Base-by-base conservation (phyloP, 1,140 invertebrate genomes). In the Monomorium pharaonis region DNA sequence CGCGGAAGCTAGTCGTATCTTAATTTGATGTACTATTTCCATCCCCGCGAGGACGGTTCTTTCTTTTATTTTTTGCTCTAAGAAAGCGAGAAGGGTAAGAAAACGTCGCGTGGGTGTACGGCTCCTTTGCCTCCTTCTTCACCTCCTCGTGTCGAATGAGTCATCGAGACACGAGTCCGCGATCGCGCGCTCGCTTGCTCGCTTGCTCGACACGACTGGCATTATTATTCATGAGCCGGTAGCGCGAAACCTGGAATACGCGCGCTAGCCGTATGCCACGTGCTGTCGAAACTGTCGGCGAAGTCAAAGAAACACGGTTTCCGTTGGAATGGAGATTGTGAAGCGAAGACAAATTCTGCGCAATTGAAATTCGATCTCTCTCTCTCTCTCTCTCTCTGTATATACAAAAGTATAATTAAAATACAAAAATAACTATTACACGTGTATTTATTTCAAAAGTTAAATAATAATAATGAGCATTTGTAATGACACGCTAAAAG, bases 151-250 rank as follows among this genome's bases (percentile, higher is more conserved):
- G 18, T 80, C 12, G 56, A 47, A 18, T 75, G 56, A 84, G 21
- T 77, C 70, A 84, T 37, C 72, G 56, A n/a, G n/a, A 76, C 44
- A 30, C 69, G 44, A 33, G 60, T 44, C 30, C n/a, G 33, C 27
- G 60, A 70, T 70, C 30, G 30, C 49, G 54, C 30, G 30, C 49
- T 54, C 12, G n/a, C n/a, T n/a, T n/a, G 33, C 30, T 56, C 51
- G 30, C 49, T 74, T n/a, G 30, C 49, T 54, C 12, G n/a, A 37
- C 24, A 47, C 63, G 14, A 42, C 42, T 84, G 33, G 18, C 21
- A 44, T 81, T 58, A 72, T 84, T 84, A 84, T 84, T 84, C 72
- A 84, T 84, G 44, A 77, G 49, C 21, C 47, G 21, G 58, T 84
- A 63, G 72, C 44, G 49, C 65, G 51, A 81, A 81, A 81, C 18